Base-by-base conservation (phyloP, 2,113 vertebrate species). In the Sapayoa aenigma region DNA sequence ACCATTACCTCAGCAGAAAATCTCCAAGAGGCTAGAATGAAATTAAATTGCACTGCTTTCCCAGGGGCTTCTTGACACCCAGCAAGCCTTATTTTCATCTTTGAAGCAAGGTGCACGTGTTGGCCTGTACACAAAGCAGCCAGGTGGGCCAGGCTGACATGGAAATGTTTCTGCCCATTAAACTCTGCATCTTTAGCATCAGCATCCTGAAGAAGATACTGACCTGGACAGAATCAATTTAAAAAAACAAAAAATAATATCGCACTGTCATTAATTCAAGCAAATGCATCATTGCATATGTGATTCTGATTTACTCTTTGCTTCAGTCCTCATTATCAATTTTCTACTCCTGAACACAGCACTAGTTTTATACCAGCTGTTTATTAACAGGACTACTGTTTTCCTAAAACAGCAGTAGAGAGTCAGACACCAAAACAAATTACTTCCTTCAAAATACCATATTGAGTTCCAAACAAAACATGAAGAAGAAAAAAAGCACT, bases 241-340 rank as follows among this genome's bases (percentile, higher is more conserved):
- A 14, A 80, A 60, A 42, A 42, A 76, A 53, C 71, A 55, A 66
- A 3, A 62, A 68, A 66, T 7, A 52, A 24, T 22, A 90, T 14
- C 28, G 71, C 44, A 44, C 6, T 30, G 21, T 33, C 11, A 3
- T 35, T 52, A 90, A 85, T 33, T 66, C 58, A 59, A 81, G 35
- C 27, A 82, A 76, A 73, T n/a, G 94, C 18, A 84, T 4, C 14
- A 7, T 20, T 6, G 5, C 1, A 0, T 83, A 58, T 0, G 0
- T 24, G 31, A 27, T n/a, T 75, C 52, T 63, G 28, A 83, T 25
- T 30, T 77, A 63, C 46, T 71, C 33, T 63, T 39, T 46, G 20
- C 76, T 92, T 84, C 41, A 58, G 50, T 14, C 31, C 30, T 62
- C 11, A 1, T 42, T 41, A 86, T 69, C 31, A 59, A 35, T 60